A percentile compares a stretch with the other conserved stretches of the same genome.
phyloP scores from a whole-genome alignment of 1,140 invertebrate species.

The Diorhabda carinulata region DNA sequence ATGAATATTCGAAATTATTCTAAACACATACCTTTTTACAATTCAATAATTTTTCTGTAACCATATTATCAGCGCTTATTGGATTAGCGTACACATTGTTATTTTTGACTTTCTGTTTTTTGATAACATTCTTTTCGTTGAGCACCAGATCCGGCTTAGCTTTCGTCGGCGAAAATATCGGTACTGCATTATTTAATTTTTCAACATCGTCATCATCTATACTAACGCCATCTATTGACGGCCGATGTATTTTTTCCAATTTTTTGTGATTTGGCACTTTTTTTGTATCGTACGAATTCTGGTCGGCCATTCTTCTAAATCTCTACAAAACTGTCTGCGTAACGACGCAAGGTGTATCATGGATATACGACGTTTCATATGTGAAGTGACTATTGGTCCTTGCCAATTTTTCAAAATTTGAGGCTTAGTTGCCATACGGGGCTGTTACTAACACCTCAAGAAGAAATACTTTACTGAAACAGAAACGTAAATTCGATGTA shows the following conservation, averaged over 20 bases:
- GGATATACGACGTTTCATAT: conserved; percentile 37
- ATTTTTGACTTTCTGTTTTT: conserved; percentile 21
- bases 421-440: conserved; percentile 39
- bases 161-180: conserved; percentile 4
- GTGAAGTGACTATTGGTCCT: conserved; percentile 31
- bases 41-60: background rate
- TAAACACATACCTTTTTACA: background rate
- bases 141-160: conserved; percentile 22
- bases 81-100: conserved; percentile 11
- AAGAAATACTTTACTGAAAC: conserved; percentile 36
- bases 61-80: conserved; percentile 16
- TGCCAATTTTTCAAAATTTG: conserved; percentile 26
- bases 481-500: background rate
- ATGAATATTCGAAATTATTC: too few species aligned
- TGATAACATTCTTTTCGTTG: conserved; percentile 25
- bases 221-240: background rate
- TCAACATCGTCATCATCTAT: background rate
- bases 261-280: conserved; percentile 5
- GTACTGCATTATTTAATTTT: background rate
- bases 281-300: conserved; percentile 34
- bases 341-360: conserved; percentile 30
- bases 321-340: conserved; percentile 43
- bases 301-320: conserved; percentile 44
- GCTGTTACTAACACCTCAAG: conserved; percentile 28
- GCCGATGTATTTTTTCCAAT: background rate